These are phyloP conservation scores for Dromococcyx pavoninus DNA, from an alignment of 2,797 vertebrate species.

Conservation along the genomic window DNA sequence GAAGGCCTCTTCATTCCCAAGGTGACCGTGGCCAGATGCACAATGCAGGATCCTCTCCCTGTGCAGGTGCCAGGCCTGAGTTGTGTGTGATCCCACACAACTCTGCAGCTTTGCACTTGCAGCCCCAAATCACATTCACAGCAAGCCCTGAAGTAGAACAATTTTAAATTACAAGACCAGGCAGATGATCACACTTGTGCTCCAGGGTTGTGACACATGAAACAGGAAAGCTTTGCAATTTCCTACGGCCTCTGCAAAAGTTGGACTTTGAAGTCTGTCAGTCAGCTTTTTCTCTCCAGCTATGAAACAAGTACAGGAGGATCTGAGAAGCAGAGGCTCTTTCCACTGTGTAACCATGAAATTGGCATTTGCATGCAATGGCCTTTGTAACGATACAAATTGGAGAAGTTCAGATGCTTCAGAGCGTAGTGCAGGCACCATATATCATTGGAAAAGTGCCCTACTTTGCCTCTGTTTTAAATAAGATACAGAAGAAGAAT, in stretches of 20 bases:
- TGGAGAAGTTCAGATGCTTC: neutral
- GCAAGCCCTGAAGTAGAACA: neutral
- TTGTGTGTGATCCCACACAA: too few species aligned
- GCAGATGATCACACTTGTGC: fast-evolving
- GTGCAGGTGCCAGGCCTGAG: neutral
- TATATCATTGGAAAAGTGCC: neutral
- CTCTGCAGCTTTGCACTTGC: too few species aligned
- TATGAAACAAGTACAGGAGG: neutral
- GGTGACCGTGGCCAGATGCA: neutral
- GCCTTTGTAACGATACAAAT: neutral
- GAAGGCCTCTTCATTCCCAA: constrained; percentile 73
- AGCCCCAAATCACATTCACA: neutral
- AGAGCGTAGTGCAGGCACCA: neutral
- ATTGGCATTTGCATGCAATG: neutral
- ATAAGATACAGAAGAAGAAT: neutral
- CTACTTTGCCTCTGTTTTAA: neutral
- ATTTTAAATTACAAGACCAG: neutral
- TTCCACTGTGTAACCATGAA: neutral
- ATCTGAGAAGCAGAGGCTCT: neutral
- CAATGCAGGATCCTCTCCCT: neutral
- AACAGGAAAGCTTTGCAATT: neutral
- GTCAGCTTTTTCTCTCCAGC: neutral
- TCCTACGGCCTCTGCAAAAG: neutral
- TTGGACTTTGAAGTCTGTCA: neutral
- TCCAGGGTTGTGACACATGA: too few species aligned